Evolutionary conservation across 2,888 invertebrate genomes (phyloP).

Genomic region (Andricus quercusramuli): DNA sequence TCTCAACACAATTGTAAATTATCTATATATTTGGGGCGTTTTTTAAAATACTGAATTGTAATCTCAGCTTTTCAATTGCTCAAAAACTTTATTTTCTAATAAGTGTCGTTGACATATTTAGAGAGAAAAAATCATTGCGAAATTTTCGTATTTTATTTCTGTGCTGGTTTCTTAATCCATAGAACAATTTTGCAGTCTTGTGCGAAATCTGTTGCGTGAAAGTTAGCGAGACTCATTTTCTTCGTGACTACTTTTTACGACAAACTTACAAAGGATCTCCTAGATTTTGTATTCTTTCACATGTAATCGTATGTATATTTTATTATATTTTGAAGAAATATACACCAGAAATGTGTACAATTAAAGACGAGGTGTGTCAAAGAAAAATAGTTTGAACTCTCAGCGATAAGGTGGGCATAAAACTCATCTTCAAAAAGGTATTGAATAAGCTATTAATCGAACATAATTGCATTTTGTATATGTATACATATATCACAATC

Average conservation of each 20-base stretch:
- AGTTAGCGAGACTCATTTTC: background rate
- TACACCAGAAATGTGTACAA: conserved; percentile 29
- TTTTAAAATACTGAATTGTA: background rate
- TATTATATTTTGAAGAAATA: conserved; percentile 1
- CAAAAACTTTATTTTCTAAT: background rate
- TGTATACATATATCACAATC: conserved; percentile 67
- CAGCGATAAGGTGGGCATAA: background rate
- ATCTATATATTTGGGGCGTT: conserved; percentile 19
- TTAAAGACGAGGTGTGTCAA: background rate
- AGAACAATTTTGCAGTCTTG: background rate
- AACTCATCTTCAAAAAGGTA: background rate
- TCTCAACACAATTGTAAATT: conserved; percentile 11
- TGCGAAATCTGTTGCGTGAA: background rate
- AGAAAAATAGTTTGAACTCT: conserved; percentile 5
- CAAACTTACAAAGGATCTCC: too few relatives aligned
- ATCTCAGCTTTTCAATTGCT: conserved; percentile 10
- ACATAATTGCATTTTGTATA: conserved; percentile 47
- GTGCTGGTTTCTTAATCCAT: background rate
- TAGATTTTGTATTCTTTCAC: conserved; percentile 10
- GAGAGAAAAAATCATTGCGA: too few relatives aligned
- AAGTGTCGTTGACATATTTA: background rate
- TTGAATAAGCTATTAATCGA: background rate
- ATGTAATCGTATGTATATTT: conserved; percentile 21
- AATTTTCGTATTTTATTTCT: background rate
- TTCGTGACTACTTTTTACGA: background rate